These are phyloP conservation scores for Desmophyllum pertusum DNA, from an alignment of 92 coral and sea anemone species.

Conservation along the genomic window DNA sequence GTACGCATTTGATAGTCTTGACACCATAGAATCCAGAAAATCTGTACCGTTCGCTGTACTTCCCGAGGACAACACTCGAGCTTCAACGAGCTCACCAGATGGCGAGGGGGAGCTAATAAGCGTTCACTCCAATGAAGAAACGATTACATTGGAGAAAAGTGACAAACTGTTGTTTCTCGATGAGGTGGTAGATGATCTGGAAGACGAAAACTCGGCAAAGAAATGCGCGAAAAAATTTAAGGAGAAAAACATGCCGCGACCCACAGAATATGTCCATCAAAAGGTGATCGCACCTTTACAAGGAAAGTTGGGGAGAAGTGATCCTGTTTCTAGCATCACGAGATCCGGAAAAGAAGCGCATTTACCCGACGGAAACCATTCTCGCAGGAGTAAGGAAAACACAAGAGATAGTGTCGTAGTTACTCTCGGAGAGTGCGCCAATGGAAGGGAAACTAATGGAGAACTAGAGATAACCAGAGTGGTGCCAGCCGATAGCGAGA, in stretches of 20 bases:
- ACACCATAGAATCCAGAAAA: constrained; percentile 32
- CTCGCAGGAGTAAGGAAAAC: too few species aligned
- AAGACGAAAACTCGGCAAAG: not conserved
- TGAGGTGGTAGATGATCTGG: not conserved
- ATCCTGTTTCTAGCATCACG: not conserved
- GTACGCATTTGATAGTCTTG: constrained; percentile 20
- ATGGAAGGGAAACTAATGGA: not conserved
- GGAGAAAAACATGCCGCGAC: not conserved
- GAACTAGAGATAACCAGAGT: not conserved
- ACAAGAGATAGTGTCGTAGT: too few species aligned
- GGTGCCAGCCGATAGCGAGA: not conserved
- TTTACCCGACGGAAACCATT: not conserved
- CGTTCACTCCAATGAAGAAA: not conserved
- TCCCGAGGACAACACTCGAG: not conserved
- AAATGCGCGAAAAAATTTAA: not conserved
- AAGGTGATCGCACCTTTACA: not conserved
- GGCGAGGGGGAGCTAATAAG: not conserved
- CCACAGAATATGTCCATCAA: not conserved
- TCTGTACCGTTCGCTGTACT: constrained; percentile 43
- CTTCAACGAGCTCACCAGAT: not conserved
- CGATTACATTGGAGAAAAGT: not conserved
- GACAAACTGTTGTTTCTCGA: not conserved
- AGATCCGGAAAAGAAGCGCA: not conserved
- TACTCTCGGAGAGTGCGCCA: not conserved
- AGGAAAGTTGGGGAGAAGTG: not conserved